phyloP scores from a whole-genome alignment of 2,888 invertebrate species.

The Blastobasis adustella region DNA sequence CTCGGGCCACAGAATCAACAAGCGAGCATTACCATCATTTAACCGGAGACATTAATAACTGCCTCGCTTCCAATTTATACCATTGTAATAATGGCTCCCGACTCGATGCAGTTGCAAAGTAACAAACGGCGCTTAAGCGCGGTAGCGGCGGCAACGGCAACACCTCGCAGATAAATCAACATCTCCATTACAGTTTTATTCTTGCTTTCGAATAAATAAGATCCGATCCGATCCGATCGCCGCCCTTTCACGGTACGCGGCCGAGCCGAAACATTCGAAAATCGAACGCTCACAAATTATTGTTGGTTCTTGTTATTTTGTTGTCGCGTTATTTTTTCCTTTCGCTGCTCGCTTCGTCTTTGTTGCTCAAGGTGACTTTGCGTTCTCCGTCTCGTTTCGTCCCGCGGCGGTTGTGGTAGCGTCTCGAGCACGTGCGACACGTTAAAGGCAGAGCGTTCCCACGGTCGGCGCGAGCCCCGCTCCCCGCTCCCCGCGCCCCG shows the following conservation, averaged over 20 bases:
- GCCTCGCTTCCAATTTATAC: slow-evolving; percentile 46
- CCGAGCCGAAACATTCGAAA: slow-evolving; percentile 26
- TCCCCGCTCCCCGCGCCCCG: slow-evolving; percentile 26
- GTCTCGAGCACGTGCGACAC: slow-evolving; percentile 71
- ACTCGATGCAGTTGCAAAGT: slow-evolving; percentile 43
- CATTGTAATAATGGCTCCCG: slow-evolving; percentile 41
- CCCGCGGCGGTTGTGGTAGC: slow-evolving; percentile 48
- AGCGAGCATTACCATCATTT: slow-evolving; percentile 1
- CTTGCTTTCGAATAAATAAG: slow-evolving; percentile 54
- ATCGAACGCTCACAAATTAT: slow-evolving; percentile 69
- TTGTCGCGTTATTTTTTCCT: slow-evolving; percentile 44
- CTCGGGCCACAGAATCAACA: slow-evolving; percentile 15
- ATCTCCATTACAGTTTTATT: slow-evolving; percentile 59
- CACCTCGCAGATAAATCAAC: slow-evolving; percentile 58
- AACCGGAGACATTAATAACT: slow-evolving; percentile 27
- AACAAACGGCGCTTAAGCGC: slow-evolving; percentile 52
- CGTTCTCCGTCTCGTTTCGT: slow-evolving; percentile 36
- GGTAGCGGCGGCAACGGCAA: slow-evolving; percentile 44
- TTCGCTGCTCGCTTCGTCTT: slow-evolving; percentile 18
- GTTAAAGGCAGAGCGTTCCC: slow-evolving; percentile 74
- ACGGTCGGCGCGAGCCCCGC: slow-evolving; percentile 58
- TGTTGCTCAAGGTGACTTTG: slow-evolving; percentile 15
- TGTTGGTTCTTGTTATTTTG: slow-evolving; percentile 63
- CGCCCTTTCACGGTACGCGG: slow-evolving; percentile 56
- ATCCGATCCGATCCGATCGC: slow-evolving; percentile 22